Evolutionary conservation across 2,888 invertebrate genomes (phyloP), one percentile per base, ranked within the genome.

Genomic region (Mystacides longicornis): DNA sequence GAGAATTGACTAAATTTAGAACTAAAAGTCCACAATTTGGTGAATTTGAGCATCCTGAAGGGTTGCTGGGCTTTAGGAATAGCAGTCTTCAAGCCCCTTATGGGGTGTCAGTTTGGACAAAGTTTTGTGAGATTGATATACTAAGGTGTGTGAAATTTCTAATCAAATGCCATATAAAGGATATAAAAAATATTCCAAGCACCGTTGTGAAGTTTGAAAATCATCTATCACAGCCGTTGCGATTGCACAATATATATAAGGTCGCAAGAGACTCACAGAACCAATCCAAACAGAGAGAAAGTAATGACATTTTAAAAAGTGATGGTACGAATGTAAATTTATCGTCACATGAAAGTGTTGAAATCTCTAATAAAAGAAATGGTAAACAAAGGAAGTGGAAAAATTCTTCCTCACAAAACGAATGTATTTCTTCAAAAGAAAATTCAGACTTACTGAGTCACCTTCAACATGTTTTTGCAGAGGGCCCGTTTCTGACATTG

Each of bases 31-130:
- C 70, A 82, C 47, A 70, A n/a, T n/a, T n/a, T n/a, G n/a, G n/a
- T 86, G 9, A 80, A 81, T 65, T 73, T 86, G 5, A 72, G 84
- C 72, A 73, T 50, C 74, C 74, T 46, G 74, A 76, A 50, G 71
- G 75, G 19, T 69, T 92, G 43, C 73, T 93, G 14, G 92, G 93
- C 1, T 93, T 92, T 66, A 83, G 90, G 58, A 82, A 81, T 59
- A 82, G 87, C 52, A 92, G 92, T 65, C 73, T 93, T 14, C 79
- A 88, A 64, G 86, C 92, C 1, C 90, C 91, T 52, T 86, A 90
- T 22, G 93, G 93, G 72, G 80, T 82, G 7, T 92, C 93, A 7
- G 77, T 89, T 37, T 94, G 93, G 94, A 95, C 94, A 0, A 87
- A 87, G 65, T 93, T 93, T 68, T 95, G 95, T 75, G 95, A 95